Base-by-base conservation (phyloP, 2,888 invertebrate genomes). In the Erannis defoliaria region DNA sequence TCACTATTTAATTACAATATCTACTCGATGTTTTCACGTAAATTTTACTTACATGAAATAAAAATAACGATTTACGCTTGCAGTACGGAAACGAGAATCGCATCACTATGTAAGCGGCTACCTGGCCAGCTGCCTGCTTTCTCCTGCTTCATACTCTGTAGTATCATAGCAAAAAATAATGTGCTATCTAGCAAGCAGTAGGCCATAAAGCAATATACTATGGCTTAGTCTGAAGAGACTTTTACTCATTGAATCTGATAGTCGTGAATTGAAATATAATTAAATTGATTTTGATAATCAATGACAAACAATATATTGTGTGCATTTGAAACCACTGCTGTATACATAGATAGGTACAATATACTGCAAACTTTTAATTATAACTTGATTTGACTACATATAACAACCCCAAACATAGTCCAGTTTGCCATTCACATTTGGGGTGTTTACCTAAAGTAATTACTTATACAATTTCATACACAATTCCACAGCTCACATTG, bases 401-500 rank as follows among this genome's bases (percentile, higher is more conserved):
- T 84, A 85, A 81, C 85, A 4, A 86, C 88, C 91, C 89, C 81
- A 76, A 80, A 82, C 85, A 86, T 85, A 86, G 85, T 88, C 87
- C 89, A 86, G 85, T 88, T 80, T 84, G 81, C 78, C 73, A 75
- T 74, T 82, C 85, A 79, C 84, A 77, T 79, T 77, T 78, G 81
- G 87, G 85, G 86, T 84, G 79, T 81, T 79, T 75, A 51, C 72
- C 78, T 85, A 86, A 87, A 84, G 78, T 84, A 86, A 85, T 85
- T 84, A 51, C 40, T 51, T 51, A 85, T 79, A 80, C 80, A 79
- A 78, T 86, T 84, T 87, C 88, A 85, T 87, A 87, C 87, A 91
- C 90, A 91, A 87, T 89, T 89, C 90, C 90, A 90, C 91, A 91
- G 89, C 88, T 90, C 89, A 90, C 88, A 86, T 86, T 85, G 90